A percentile compares a stretch with the other conserved stretches of the same genome.
Evolutionary conservation across 2,113 vertebrate species (phyloP).

Genomic region (Triplophysa tibetana): DNA sequence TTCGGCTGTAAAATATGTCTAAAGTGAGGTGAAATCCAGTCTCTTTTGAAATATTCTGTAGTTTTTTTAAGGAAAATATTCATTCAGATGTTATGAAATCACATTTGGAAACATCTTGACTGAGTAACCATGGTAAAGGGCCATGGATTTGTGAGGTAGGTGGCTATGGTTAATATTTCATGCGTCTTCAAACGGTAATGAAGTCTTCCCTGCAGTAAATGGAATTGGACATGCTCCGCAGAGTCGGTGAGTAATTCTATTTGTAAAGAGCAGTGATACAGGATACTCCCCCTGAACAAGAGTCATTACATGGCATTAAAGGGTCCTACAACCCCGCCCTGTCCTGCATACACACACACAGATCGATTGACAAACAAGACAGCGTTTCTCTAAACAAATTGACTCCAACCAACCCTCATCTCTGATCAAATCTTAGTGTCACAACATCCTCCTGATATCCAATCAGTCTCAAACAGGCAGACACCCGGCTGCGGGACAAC

Average conservation of each 20-base stretch:
- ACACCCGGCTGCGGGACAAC: slow-evolving; percentile 23
- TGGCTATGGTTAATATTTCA: slow-evolving; percentile 76
- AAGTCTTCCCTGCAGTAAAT: slow-evolving; percentile 68
- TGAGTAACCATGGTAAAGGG: slow-evolving; percentile 22
- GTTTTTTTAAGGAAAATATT: neutral
- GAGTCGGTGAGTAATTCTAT: slow-evolving; percentile 80
- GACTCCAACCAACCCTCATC: neutral
- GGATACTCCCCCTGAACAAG: slow-evolving; percentile 76
- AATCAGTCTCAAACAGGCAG: slow-evolving; percentile 35
- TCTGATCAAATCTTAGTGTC: slow-evolving; percentile 31
- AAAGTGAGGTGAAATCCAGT: neutral
- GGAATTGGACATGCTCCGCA: slow-evolving; percentile 77
- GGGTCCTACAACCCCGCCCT: slow-evolving; percentile 55
- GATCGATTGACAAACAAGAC: slow-evolving; percentile 52
- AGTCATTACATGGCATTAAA: slow-evolving; percentile 79
- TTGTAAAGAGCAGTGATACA: slow-evolving; percentile 81
- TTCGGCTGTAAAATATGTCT: neutral
- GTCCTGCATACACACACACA: slow-evolving; percentile 9
- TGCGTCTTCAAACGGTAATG: slow-evolving; percentile 76
- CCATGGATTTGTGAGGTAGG: slow-evolving; percentile 70
- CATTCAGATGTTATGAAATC: slow-evolving; percentile 11
- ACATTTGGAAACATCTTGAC: slow-evolving; percentile 31
- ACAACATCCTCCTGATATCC: slow-evolving; percentile 44
- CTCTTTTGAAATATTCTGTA: neutral
- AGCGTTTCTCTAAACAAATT: slow-evolving; percentile 61